Base-by-base conservation (phyloP, 2,113 vertebrate species). In the Lophotis ruficrista region DNA sequence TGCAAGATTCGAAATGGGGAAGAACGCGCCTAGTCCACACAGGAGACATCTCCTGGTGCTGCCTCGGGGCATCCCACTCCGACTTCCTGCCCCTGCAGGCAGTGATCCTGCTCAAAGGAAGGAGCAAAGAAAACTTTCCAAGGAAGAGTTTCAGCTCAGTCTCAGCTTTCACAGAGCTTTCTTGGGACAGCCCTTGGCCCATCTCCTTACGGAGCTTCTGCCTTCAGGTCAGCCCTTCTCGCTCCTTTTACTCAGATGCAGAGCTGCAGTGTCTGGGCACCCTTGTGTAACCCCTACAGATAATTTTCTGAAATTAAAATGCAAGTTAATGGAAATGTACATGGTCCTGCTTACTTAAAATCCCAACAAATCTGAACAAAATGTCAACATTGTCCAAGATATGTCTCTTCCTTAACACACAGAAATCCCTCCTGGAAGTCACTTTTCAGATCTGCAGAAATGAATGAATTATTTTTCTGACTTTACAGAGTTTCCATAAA, bases 1-100 rank as follows among this genome's bases (percentile, higher is more conserved):
- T 80, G 17, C 28, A 92, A 62, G 31, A 45, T 19, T 8, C 35
- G 24, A n/a, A 86, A 71, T 4, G 10, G 48, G 33, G 17, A 72
- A 85, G 66, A 73, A 70, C 0, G 0, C 41, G 54, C 53, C 13
- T n/a, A 22, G 33, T 54, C 20, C 2, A 1, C 2, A 9, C 10
- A 17, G 20, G 53, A 64, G 57, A 48, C 28, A 17, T 31, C 23
- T 60, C 38, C 31, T 31, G 12, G 30, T 35, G 38, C 48, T 69
- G 68, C 24, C 1, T 27, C 16, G 62, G 19, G 4, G 24, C 50
- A 83, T 27, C 54, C 43, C 0, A 0, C 15, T 30, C 38, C 38
- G 24, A 12, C 16, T 50, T 73, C 24, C n/a, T 61, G 35, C 14
- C 33, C 43, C n/a, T 4, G 7, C 12, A n/a, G 12, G n/a, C 76